Conservation (phyloP, 2,113 vertebrate species). For the Onychostruthus taczanowskii region DNA sequence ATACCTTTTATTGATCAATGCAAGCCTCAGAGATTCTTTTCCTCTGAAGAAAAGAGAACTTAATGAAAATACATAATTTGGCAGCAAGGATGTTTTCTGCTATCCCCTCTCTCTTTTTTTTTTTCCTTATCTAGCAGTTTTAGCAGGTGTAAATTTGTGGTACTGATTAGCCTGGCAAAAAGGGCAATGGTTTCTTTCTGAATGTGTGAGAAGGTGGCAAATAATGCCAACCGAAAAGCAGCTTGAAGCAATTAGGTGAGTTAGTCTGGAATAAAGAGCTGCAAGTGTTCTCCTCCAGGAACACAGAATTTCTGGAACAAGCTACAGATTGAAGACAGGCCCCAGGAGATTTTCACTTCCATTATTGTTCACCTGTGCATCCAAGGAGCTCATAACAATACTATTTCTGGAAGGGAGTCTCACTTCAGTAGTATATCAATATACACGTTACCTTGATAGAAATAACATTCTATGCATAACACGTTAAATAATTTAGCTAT, state of each 20-base stretch:
- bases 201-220: constrained; percentile 7
- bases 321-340: neutral
- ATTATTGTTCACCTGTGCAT: neutral
- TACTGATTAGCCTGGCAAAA: neutral
- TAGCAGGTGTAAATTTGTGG: neutral
- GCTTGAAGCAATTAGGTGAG: neutral
- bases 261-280: neutral
- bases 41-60: neutral
- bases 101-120: neutral
- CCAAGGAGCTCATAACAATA: neutral
- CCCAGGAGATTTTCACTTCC: neutral
- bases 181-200: neutral
- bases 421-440: neutral
- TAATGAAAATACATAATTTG: neutral
- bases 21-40: neutral
- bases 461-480: neutral
- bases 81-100: neutral
- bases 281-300: neutral
- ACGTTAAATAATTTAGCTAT: neutral
- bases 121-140: neutral
- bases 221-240: constrained; percentile 12
- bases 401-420: neutral
- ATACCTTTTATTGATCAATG: neutral
- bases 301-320: neutral
- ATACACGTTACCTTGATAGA: neutral